These are phyloP conservation scores for Chymomyza amoena DNA, from an alignment of 2,888 invertebrate genomes.

Conservation along the genomic window DNA sequence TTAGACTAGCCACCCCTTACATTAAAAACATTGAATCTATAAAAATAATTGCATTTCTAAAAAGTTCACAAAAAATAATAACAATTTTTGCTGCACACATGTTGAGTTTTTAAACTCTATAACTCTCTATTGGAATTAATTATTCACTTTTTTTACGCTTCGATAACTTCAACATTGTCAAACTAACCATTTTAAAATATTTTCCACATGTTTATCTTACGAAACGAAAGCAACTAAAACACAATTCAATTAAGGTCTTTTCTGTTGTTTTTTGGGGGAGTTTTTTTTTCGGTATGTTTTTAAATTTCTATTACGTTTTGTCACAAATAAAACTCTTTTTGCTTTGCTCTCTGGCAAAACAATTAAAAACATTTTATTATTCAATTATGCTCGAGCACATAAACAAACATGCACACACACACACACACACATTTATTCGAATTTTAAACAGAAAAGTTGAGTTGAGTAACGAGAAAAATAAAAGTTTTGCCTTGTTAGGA, in stretches of 20 bases:
- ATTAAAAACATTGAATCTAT: too few relatives aligned
- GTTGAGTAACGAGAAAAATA: background rate
- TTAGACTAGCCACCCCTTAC: too few relatives aligned
- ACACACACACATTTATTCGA: background rate
- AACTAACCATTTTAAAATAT: background rate
- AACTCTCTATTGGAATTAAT: too few relatives aligned
- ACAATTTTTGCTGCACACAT: too few relatives aligned
- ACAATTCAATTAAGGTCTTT: slow-evolving; percentile 2
- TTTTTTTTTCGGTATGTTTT: slow-evolving; percentile 29
- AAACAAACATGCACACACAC: slow-evolving; percentile 4
- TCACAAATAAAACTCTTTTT: slow-evolving; percentile 12
- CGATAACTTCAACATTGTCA: background rate
- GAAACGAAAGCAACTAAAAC: background rate
- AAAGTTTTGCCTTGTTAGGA: background rate
- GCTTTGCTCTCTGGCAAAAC: slow-evolving; percentile 27
- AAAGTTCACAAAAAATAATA: too few relatives aligned
- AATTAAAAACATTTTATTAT: slow-evolving; percentile 58
- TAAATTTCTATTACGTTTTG: slow-evolving; percentile 21
- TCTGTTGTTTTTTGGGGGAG: slow-evolving; percentile 17
- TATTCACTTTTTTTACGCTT: too few relatives aligned
- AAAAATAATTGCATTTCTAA: too few relatives aligned
- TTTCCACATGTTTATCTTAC: background rate
- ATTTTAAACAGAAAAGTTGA: background rate
- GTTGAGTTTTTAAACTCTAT: too few relatives aligned
- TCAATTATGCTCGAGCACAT: slow-evolving; percentile 53